phyloP scores from a whole-genome alignment of 2,113 vertebrate genomes.

The Cyprinodon tularosa region DNA sequence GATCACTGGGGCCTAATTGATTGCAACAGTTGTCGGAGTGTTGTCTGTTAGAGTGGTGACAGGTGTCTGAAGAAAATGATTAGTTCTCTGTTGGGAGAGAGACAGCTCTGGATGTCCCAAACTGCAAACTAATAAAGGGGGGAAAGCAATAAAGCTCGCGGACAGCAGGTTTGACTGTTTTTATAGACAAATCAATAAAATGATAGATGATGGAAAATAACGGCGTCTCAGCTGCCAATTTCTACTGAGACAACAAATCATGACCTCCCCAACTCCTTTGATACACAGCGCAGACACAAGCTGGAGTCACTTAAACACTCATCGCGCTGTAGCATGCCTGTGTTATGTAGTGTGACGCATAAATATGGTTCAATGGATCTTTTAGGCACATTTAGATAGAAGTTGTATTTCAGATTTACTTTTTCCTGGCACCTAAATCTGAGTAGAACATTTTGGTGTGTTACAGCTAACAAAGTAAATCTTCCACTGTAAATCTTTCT shows the following conservation, averaged over 20 bases:
- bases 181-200: slow-evolving; percentile 82
- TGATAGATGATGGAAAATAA: slow-evolving; percentile 81
- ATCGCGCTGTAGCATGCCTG: slow-evolving; percentile 14
- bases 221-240: slow-evolving; percentile 70
- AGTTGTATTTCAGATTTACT: slow-evolving; percentile 52
- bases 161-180: slow-evolving; percentile 79
- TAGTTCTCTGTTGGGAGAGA: slow-evolving; percentile 72
- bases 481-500: slow-evolving; percentile 69
- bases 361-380: slow-evolving; percentile 33
- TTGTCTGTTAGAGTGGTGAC: slow-evolving; percentile 74
- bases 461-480: slow-evolving; percentile 73
- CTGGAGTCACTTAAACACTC: slow-evolving; percentile 13
- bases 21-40: slow-evolving; percentile 77
- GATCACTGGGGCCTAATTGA: slow-evolving; percentile 66
- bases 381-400: slow-evolving; percentile 19
- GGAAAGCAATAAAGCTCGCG: slow-evolving; percentile 78
- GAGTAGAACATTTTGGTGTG: slow-evolving; percentile 38
- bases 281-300: not conserved
- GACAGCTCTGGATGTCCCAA: slow-evolving; percentile 79
- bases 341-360: slow-evolving; percentile 47
- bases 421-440: slow-evolving; percentile 24
- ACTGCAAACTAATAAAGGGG: slow-evolving; percentile 80
- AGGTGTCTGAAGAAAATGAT: slow-evolving; percentile 75
- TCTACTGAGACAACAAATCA: slow-evolving; percentile 68
- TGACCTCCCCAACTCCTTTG: not conserved